Conservation (phyloP, 2,888 invertebrate genomes). For the Saturnia japonica region DNA sequence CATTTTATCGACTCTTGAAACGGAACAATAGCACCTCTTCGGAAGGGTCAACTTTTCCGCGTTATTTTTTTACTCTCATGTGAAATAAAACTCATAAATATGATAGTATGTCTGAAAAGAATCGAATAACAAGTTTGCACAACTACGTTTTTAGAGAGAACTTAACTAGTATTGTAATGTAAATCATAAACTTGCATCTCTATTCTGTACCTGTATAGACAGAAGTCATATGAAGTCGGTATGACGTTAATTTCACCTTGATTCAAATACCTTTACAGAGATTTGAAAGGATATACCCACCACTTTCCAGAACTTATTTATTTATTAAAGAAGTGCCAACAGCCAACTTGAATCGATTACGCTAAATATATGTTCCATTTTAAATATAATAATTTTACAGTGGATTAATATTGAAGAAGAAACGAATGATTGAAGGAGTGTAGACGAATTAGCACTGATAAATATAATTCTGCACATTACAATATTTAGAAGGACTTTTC, state of each 20-base stretch:
- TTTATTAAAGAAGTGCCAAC: too few relatives aligned
- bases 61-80: not conserved
- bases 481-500: not conserved
- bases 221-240: too few relatives aligned
- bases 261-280: too few relatives aligned
- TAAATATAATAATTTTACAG: not conserved
- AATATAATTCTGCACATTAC: too few relatives aligned
- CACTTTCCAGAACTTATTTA: too few relatives aligned
- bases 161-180: not conserved
- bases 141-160: not conserved
- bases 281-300: too few relatives aligned
- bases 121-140: not conserved
- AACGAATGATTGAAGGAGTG: not conserved
- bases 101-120: not conserved
- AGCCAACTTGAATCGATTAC: not conserved
- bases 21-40: not conserved
- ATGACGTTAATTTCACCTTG: too few relatives aligned
- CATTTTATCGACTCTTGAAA: slow-evolving; percentile 1
- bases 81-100: not conserved
- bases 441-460: too few relatives aligned
- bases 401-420: too few relatives aligned
- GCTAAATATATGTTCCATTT: not conserved
- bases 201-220: too few relatives aligned
- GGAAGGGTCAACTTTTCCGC: not conserved
- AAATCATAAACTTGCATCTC: too few relatives aligned